These are phyloP conservation scores for Sebastes fasciatus DNA, from an alignment of 2,113 vertebrate species.

Conservation along the genomic window DNA sequence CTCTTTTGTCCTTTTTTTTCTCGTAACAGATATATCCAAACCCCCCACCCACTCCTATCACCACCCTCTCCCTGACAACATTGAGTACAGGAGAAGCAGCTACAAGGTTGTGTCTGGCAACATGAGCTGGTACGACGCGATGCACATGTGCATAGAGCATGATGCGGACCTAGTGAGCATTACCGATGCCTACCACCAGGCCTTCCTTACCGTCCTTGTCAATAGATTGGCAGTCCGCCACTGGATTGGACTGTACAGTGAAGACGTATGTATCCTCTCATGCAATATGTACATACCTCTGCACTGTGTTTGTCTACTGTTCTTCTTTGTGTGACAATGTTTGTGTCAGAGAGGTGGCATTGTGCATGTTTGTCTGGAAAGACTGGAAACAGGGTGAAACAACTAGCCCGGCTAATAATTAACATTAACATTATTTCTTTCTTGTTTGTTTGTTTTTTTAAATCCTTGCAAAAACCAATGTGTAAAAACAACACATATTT, in stretches of 20 bases:
- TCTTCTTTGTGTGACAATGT: neutral
- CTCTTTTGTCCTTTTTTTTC: neutral
- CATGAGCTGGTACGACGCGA: conserved; percentile 93
- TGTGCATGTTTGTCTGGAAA: conserved; percentile 17
- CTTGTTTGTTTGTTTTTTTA: neutral
- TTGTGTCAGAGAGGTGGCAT: neutral
- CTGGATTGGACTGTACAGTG: conserved; percentile 94
- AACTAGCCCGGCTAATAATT: neutral
- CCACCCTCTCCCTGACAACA: conserved; percentile 83
- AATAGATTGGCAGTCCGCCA: conserved; percentile 86
- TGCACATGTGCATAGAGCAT: conserved; percentile 84
- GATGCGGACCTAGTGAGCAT: conserved; percentile 90
- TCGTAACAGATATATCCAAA: conserved; percentile 79
- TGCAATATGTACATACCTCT: conserved; percentile 7
- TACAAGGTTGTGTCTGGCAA: conserved; percentile 91
- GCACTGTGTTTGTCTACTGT: conserved; percentile 19
- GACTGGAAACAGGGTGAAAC: neutral
- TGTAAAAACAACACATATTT: neutral
- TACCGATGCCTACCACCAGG: conserved; percentile 91
- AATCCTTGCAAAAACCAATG: neutral
- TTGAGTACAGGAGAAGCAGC: conserved; percentile 89
- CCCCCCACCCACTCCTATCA: conserved; percentile 81
- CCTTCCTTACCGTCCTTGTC: conserved; percentile 93
- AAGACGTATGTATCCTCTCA: conserved; percentile 86
- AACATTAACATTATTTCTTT: neutral